phyloP scores from a whole-genome alignment of 2,113 vertebrate genomes.

The Desmodus rotundus region DNA sequence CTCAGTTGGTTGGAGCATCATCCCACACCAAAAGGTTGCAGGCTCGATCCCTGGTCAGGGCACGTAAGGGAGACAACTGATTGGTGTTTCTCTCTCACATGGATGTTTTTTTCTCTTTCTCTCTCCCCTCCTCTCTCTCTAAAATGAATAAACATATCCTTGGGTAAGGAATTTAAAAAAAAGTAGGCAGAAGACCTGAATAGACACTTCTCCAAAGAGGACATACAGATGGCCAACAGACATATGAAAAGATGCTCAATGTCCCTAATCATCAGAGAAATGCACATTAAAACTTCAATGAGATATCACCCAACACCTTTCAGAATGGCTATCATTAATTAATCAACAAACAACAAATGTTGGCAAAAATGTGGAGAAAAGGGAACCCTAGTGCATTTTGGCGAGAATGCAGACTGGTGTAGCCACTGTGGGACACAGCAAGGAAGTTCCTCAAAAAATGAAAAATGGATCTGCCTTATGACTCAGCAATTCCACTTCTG shows the following conservation, averaged over 20 bases:
- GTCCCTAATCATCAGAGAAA: background rate
- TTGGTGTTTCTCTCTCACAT: too few species aligned
- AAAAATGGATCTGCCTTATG: background rate
- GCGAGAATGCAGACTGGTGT: background rate
- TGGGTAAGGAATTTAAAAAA: too few species aligned
- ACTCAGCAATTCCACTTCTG: background rate
- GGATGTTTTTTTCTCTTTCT: too few species aligned
- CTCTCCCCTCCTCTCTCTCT: too few species aligned
- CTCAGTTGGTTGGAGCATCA: too few species aligned
- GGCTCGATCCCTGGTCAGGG: too few species aligned
- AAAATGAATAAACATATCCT: too few species aligned
- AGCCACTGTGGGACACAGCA: background rate
- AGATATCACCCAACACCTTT: background rate
- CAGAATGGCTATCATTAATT: background rate
- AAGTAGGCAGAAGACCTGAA: background rate
- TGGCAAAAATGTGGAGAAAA: background rate
- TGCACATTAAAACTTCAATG: background rate
- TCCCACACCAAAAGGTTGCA: too few species aligned
- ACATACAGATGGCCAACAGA: background rate
- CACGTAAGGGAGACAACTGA: too few species aligned
- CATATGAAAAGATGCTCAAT: background rate
- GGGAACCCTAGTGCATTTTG: background rate
- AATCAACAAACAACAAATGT: background rate
- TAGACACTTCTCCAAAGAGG: background rate
- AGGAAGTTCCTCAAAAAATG: background rate